phyloP scores from a whole-genome alignment of 92 coral and sea anemone genomes.

The Palythoa heliodiscus region DNA sequence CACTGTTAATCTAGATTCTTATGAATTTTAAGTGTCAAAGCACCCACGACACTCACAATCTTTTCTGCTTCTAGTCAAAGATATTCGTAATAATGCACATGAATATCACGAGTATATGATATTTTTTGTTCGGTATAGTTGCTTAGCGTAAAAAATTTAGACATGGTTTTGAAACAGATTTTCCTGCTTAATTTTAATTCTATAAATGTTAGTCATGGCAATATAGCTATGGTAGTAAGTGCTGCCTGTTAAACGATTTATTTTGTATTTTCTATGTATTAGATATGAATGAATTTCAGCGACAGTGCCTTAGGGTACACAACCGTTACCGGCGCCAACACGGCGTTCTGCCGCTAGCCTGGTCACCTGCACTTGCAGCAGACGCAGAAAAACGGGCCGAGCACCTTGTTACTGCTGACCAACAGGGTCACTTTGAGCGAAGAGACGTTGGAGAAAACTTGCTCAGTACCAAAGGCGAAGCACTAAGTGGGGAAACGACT shows the following conservation, averaged over 20 bases:
- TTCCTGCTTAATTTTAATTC: no score
- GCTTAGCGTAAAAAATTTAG: no score
- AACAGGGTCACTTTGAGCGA: slow-evolving; percentile 64
- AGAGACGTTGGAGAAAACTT: slow-evolving; percentile 73
- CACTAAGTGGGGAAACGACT: slow-evolving; percentile 61
- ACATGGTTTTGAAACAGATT: no score
- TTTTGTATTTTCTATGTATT: neutral
- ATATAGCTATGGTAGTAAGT: neutral
- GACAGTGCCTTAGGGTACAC: slow-evolving; percentile 87
- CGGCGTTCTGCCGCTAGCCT: slow-evolving; percentile 69
- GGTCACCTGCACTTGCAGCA: slow-evolving; percentile 80
- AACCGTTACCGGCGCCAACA: slow-evolving; percentile 89
- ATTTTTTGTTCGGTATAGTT: no score
- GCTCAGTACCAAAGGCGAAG: slow-evolving; percentile 57
- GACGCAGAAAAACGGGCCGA: slow-evolving; percentile 73
- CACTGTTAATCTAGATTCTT: no score
- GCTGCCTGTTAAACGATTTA: neutral
- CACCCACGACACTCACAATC: no score
- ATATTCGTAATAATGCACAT: no score
- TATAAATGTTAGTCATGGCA: no score
- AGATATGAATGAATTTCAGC: slow-evolving; percentile 81
- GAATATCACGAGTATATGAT: no score
- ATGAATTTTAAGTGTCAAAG: no score
- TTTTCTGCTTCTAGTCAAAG: no score
- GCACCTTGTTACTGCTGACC: slow-evolving; percentile 64